phyloP scores from a whole-genome alignment of 1,140 invertebrate genomes.

The Vollenhovia emeryi region DNA sequence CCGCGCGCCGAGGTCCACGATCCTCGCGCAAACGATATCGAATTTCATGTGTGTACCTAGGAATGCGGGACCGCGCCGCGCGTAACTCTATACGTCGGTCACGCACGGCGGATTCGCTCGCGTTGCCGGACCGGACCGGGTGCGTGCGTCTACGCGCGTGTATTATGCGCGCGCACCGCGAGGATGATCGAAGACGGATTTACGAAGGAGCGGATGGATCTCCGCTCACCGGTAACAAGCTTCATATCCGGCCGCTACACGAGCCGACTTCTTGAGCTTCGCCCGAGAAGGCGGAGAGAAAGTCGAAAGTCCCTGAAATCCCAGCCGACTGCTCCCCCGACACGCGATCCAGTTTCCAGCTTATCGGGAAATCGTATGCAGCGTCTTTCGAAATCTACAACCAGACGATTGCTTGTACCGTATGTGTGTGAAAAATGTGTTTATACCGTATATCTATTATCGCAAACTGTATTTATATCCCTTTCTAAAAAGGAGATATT shows the following conservation, averaged over 20 bases:
- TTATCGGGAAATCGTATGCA: not conserved
- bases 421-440: not conserved
- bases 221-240: slow-evolving; percentile 39
- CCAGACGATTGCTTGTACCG: not conserved
- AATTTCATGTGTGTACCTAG: slow-evolving; percentile 79
- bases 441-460: not conserved
- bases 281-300: slow-evolving; percentile 1
- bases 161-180: slow-evolving; percentile 49
- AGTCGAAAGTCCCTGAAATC: slow-evolving; percentile 25
- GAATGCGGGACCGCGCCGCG: slow-evolving; percentile 75
- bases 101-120: slow-evolving; percentile 72
- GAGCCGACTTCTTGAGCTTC: slow-evolving; percentile 18
- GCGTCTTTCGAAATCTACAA: not conserved
- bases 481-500: no score
- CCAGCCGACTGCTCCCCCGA: not conserved
- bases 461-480: no score
- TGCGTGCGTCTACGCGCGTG: slow-evolving; percentile 14
- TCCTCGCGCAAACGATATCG: slow-evolving; percentile 73
- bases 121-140: slow-evolving; percentile 4
- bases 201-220: slow-evolving; percentile 17
- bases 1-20: slow-evolving; percentile 37
- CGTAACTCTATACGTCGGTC: slow-evolving; percentile 80
- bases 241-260: slow-evolving; percentile 50
- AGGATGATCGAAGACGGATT: slow-evolving; percentile 53
- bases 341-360: not conserved